These are phyloP conservation scores for Sebastes nivosus DNA, from an alignment of 2,797 vertebrate species.

Conservation along the genomic window DNA sequence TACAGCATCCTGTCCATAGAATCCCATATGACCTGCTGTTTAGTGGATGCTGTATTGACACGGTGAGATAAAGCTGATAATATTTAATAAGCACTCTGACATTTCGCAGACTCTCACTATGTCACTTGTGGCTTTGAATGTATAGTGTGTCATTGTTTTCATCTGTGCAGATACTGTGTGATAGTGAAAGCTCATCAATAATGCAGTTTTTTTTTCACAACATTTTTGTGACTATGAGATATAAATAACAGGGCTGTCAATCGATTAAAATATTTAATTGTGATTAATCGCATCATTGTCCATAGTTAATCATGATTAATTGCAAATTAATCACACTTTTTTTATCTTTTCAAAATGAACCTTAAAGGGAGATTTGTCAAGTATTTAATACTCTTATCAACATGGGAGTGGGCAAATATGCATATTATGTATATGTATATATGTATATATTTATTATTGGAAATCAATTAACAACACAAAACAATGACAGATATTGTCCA, in stretches of 20 bases:
- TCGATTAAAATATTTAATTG: too few species aligned
- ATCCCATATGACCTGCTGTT: conserved; percentile 47
- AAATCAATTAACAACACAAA: too few species aligned
- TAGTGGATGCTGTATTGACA: conserved; percentile 56
- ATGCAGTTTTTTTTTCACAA: neutral
- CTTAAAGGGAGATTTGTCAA: too few species aligned
- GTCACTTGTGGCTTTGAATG: neutral
- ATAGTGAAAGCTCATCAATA: conserved; percentile 1
- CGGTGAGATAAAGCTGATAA: conserved; percentile 49
- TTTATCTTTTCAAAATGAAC: too few species aligned
- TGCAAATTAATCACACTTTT: too few species aligned
- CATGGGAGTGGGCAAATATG: too few species aligned
- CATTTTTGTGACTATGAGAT: conserved; percentile 3
- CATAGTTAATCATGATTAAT: too few species aligned
- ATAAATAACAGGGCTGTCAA: conserved; percentile 12
- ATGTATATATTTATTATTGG: too few species aligned
- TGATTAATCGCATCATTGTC: too few species aligned
- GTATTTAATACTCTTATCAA: too few species aligned
- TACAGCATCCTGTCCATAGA: neutral
- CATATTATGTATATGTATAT: too few species aligned
- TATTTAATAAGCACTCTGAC: conserved; percentile 64
- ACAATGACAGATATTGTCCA: too few species aligned
- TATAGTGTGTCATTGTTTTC: conserved; percentile 2
- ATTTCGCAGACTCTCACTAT: conserved; percentile 39
- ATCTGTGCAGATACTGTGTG: neutral